Percentiles rank a stretch among this genome's conserved stretches.
Evolutionary conservation across 2,888 invertebrate species (phyloP).

Genomic region (Selenia dentaria): DNA sequence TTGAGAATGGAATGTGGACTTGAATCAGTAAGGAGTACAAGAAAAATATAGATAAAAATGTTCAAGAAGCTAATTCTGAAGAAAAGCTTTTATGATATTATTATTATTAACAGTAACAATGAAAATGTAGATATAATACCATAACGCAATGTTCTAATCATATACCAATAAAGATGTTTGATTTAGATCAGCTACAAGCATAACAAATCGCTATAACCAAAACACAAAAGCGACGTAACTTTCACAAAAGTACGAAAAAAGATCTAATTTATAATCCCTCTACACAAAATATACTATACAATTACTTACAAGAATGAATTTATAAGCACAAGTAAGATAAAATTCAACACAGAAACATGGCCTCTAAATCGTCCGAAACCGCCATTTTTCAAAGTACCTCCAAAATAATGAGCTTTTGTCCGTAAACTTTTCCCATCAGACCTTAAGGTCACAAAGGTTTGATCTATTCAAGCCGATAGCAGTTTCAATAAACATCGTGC

Average conservation of each 20-base stretch:
- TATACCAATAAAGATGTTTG: no score
- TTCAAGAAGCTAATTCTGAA: no score
- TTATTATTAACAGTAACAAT: no score
- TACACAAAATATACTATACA: neutral
- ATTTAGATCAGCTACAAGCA: no score
- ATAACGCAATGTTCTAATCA: no score
- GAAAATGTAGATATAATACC: no score
- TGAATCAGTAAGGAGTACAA: no score
- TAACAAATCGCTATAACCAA: no score
- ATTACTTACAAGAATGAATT: conserved; percentile 5
- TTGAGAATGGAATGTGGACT: no score
- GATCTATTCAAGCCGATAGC: conserved; percentile 67
- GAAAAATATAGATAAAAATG: no score
- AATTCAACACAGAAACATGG: conserved; percentile 18
- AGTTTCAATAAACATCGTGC: conserved; percentile 78
- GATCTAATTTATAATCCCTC: conserved; percentile 9
- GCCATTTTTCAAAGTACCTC: conserved; percentile 34
- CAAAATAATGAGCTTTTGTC: conserved; percentile 37
- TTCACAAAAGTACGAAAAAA: neutral
- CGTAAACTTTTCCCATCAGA: conserved; percentile 34
- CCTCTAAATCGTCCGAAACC: conserved; percentile 30
- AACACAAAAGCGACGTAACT: conserved; percentile 12
- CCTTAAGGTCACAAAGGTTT: conserved; percentile 47
- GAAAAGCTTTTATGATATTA: no score
- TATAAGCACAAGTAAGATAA: conserved; percentile 15